Base-by-base conservation (phyloP, 1,140 invertebrate species). In the Sesamia nonagrioides region DNA sequence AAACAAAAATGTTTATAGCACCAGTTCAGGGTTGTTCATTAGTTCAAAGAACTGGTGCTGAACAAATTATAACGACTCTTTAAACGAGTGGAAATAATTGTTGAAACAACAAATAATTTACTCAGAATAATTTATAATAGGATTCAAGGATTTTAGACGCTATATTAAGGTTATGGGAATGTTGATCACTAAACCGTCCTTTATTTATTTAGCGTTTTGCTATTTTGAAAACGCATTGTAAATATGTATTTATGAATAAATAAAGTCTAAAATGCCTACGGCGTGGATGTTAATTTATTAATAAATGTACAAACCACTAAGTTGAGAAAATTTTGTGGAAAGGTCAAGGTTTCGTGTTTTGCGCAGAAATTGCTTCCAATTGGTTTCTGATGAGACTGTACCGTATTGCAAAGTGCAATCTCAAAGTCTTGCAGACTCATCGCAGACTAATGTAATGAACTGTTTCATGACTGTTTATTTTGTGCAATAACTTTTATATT, bases 341-440 rank as follows among this genome's bases (percentile, higher is more conserved):
- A 92, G 88, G 85, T 80, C 91, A 93, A 92, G 92, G 91, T 87
- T 86, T 85, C 52, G 81, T 81, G 80, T 88, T 91, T 90, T 88
- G 84, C 80, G 86, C 81, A 85, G 81, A 86, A 89, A 79, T 88
- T 88, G 85, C 88, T 79, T 84, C 79, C 83, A 92, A 92, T 91
- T 89, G 85, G 86, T 85, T 92, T 89, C 78, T 92, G 83, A 86
- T 84, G 85, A 83, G 82, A 81, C 61, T 80, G 33, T 81, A 74
- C 79, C 80, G 80, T 11, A 52, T 72, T 52, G 63, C 17, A 42
- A 50, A 63, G 8, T 61, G 73, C 33, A 50, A 40, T 13, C 17
- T 27, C 33, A 37, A n/a, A 21, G 37, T 50, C 15, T n/a, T 0
- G 45, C 8, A 33, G 60, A 66, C 45, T 40, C 54, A 66, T 63